Percentiles rank a stretch among this genome's conserved stretches.
Conservation (phyloP, 2,797 vertebrate genomes). For the Fratercula arctica region DNA sequence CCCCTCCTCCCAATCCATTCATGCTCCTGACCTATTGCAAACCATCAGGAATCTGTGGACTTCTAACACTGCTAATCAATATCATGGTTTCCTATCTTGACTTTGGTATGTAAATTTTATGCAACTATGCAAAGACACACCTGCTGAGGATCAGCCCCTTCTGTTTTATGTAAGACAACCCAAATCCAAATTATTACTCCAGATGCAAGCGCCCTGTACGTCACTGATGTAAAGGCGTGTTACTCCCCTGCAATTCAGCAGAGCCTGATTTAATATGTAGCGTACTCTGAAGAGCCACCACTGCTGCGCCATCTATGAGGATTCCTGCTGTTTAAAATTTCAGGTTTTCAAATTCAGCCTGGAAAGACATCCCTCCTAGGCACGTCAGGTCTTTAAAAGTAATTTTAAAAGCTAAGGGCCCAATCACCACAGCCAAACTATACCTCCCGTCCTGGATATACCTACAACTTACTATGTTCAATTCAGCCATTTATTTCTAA, state of each 20-base stretch:
- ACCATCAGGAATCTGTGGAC: not conserved
- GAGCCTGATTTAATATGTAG: not conserved
- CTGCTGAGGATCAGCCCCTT: not conserved
- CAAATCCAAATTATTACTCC: not conserved
- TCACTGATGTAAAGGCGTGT: not conserved
- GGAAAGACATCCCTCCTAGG: not conserved
- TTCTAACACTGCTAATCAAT: not conserved
- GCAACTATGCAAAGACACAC: not conserved
- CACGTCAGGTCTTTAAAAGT: not conserved
- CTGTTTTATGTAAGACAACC: not conserved
- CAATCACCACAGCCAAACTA: not conserved
- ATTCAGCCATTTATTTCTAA: not conserved
- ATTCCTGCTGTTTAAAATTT: slow-evolving; percentile 7
- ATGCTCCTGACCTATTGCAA: not conserved
- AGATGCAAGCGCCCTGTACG: not conserved
- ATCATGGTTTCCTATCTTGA: not conserved
- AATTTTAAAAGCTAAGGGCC: not conserved
- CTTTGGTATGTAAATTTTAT: not conserved
- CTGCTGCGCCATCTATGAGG: not conserved
- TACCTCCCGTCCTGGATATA: not conserved
- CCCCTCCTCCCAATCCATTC: not conserved
- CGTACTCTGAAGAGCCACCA: not conserved
- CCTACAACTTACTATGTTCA: not conserved
- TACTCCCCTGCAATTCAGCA: not conserved
- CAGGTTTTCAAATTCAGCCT: slow-evolving; percentile 21